These are phyloP conservation scores for Lutjanus campechanus DNA, from an alignment of 2,797 vertebrate species.

Conservation along the genomic window DNA sequence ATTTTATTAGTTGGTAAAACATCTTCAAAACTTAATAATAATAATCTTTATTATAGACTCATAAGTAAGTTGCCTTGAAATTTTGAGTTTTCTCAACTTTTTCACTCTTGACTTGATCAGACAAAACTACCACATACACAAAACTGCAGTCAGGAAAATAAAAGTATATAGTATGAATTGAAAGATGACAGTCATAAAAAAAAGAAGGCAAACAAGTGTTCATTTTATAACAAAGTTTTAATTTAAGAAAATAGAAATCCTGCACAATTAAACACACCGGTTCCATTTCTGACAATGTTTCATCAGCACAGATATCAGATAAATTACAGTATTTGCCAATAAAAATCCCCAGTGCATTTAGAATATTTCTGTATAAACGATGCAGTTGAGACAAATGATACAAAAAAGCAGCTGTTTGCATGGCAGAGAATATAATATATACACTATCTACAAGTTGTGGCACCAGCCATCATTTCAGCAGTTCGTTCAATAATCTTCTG, in stretches of 20 bases:
- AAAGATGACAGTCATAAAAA: constrained; percentile 19
- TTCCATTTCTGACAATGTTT: constrained; percentile 63
- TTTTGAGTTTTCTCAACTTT: too few relatives aligned
- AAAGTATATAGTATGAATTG: background rate
- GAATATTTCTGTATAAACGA: constrained; percentile 62
- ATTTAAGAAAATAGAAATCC: constrained; percentile 85
- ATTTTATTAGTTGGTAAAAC: too few relatives aligned
- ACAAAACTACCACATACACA: background rate
- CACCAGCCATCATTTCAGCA: constrained; percentile 48
- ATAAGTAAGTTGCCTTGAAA: too few relatives aligned
- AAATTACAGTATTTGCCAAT: constrained; percentile 74
- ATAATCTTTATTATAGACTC: too few relatives aligned
- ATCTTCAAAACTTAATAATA: too few relatives aligned
- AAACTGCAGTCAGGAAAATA: background rate
- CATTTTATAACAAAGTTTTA: constrained; percentile 78
- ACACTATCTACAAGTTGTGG: constrained; percentile 78
- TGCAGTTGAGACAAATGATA: constrained; percentile 46
- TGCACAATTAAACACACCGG: constrained; percentile 64
- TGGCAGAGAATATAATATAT: constrained; percentile 70
- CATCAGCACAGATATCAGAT: constrained; percentile 70
- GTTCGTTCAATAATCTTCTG: constrained; percentile 37
- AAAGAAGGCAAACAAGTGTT: constrained; percentile 46
- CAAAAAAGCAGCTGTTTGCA: constrained; percentile 80
- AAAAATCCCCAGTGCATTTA: constrained; percentile 66
- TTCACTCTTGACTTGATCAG: too few relatives aligned